Percentiles rank a stretch among this genome's conserved stretches.
phyloP scores from a whole-genome alignment of 2,888 invertebrate genomes.

The Masnerella sp. region DNA sequence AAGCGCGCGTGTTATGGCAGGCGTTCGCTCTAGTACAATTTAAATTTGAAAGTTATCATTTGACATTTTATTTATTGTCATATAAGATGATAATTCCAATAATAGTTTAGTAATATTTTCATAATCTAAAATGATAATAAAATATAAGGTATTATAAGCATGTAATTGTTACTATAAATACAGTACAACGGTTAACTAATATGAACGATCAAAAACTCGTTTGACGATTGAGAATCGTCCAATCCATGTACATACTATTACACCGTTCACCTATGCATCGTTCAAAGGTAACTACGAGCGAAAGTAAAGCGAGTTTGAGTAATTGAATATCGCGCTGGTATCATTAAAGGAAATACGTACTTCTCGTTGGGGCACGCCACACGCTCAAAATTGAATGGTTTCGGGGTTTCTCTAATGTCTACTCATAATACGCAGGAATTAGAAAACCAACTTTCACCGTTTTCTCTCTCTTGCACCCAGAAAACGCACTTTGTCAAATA shows the following conservation, averaged over 20 bases:
- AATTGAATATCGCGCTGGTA: conserved; percentile 45
- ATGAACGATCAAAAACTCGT: background rate
- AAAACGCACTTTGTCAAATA: conserved; percentile 9
- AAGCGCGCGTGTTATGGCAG: too few relatives aligned
- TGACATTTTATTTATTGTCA: too few relatives aligned
- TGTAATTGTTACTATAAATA: too few relatives aligned
- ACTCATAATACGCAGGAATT: conserved; percentile 42
- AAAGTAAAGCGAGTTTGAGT: conserved; percentile 50
- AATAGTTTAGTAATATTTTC: too few relatives aligned
- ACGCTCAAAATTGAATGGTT: conserved; percentile 46
- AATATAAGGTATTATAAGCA: too few relatives aligned
- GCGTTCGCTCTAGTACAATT: too few relatives aligned
- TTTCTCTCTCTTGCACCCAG: conserved; percentile 10
- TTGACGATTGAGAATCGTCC: too few relatives aligned
- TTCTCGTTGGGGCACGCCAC: conserved; percentile 19
- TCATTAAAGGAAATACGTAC: conserved; percentile 46
- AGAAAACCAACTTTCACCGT: conserved; percentile 34
- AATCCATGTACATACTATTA: conserved; percentile 24
- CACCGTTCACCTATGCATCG: conserved; percentile 20
- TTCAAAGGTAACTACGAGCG: conserved; percentile 46
- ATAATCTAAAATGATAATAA: too few relatives aligned
- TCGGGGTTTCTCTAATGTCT: conserved; percentile 28
- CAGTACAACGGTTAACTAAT: too few relatives aligned
- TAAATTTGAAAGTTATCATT: too few relatives aligned
- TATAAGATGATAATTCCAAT: too few relatives aligned